phyloP scores from a whole-genome alignment of 2,888 invertebrate genomes.

The Lomographa bimaculata region DNA sequence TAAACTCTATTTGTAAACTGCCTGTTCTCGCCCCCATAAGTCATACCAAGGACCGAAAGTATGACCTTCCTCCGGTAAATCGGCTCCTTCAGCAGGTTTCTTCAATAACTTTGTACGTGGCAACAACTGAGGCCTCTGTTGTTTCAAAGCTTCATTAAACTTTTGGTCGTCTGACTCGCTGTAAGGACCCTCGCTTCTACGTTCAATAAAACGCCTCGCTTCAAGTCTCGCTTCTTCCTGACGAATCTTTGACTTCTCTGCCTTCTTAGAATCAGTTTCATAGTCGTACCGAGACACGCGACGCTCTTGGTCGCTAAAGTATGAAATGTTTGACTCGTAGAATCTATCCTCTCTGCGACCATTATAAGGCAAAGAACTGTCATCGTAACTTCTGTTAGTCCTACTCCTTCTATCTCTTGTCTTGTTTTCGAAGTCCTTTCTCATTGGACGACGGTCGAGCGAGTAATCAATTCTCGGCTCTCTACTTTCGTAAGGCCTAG shows the following conservation, averaged over 20 bases:
- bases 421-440: conserved; percentile 66
- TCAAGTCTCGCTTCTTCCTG: conserved; percentile 77
- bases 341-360: conserved; percentile 72
- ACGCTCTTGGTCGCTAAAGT: conserved; percentile 73
- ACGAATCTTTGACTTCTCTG: conserved; percentile 76
- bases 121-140: conserved; percentile 83
- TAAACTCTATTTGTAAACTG: conserved; percentile 81
- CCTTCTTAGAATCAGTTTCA: conserved; percentile 80
- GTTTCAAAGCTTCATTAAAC: conserved; percentile 77
- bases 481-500: conserved; percentile 55
- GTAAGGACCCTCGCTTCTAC: conserved; percentile 71
- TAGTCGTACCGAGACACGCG: conserved; percentile 72
- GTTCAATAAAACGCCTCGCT: conserved; percentile 66
- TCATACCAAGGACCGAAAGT: conserved; percentile 95
- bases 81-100: conserved; percentile 73
- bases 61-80: conserved; percentile 85
- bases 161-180: conserved; percentile 83
- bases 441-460: conserved; percentile 65
- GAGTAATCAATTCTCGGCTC: conserved; percentile 78
- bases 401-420: conserved; percentile 60
- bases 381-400: conserved; percentile 72
- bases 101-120: conserved; percentile 89
- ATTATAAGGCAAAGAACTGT: conserved; percentile 70
- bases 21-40: conserved; percentile 91
- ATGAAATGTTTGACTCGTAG: conserved; percentile 75